phyloP scores from a whole-genome alignment of 2,888 invertebrate genomes.

The Itoplectis maculator region DNA sequence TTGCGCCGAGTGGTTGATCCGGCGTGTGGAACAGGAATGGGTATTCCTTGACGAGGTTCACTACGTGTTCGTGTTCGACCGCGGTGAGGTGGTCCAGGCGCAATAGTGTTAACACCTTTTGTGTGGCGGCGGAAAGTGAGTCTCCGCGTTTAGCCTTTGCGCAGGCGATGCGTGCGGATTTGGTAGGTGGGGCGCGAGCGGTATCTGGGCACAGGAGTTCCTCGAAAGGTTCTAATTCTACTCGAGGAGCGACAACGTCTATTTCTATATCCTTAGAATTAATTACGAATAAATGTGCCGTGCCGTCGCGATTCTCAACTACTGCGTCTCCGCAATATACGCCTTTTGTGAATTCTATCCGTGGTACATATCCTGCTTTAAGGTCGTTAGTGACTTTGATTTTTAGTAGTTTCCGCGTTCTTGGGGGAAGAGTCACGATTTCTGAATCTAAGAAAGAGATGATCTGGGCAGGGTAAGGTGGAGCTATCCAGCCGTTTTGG shows the following conservation, averaged over 20 bases:
- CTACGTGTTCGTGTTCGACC: neutral
- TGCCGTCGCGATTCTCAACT: constrained; percentile 29
- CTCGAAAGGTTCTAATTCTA: constrained; percentile 13
- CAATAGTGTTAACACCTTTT: neutral
- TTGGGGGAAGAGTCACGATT: neutral
- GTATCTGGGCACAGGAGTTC: neutral
- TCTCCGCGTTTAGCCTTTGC: neutral
- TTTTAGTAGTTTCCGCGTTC: neutral
- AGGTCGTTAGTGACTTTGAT: neutral
- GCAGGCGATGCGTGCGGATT: neutral
- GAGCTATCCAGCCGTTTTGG: constrained; percentile 1
- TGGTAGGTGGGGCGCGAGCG: neutral
- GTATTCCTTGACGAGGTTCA: neutral
- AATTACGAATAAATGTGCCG: neutral
- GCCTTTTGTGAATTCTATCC: neutral
- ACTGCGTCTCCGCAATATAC: constrained; percentile 16
- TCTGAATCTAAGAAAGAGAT: constrained; percentile 10
- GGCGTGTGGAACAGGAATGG: constrained; percentile 3
- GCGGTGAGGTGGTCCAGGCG: constrained; percentile 4
- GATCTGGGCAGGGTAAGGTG: neutral
- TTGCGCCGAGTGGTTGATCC: neutral
- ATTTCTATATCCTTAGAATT: constrained; percentile 18
- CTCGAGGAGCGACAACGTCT: constrained; percentile 6
- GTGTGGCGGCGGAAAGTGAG: neutral
- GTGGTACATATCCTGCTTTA: neutral